phyloP scores from a whole-genome alignment of 2,113 vertebrate species.

The Mesocricetus auratus region DNA sequence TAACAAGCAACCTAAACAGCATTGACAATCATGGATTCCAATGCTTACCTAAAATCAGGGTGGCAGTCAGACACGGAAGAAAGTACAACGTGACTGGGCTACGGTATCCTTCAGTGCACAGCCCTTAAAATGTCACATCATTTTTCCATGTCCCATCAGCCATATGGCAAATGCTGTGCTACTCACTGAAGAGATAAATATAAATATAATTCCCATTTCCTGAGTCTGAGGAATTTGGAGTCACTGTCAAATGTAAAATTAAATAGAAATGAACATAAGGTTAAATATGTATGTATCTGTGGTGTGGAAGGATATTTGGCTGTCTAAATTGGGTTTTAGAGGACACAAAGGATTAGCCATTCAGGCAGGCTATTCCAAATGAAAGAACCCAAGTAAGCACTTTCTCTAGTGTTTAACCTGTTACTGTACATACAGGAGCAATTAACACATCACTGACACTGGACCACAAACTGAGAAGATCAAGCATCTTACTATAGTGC shows the following conservation, averaged over 20 bases:
- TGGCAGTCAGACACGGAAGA: background rate
- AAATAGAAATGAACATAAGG: background rate
- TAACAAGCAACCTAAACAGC: background rate
- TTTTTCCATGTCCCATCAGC: background rate
- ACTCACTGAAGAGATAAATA: background rate
- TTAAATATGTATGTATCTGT: background rate
- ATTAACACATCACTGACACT: background rate
- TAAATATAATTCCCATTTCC: background rate
- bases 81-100: background rate
- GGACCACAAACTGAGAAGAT: background rate
- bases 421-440: background rate
- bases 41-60: background rate
- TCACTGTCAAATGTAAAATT: background rate
- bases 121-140: background rate
- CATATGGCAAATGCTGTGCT: background rate
- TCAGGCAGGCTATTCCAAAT: background rate
- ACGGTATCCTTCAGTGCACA: too few species aligned
- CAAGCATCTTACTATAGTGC: background rate
- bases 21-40: background rate
- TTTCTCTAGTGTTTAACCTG: background rate
- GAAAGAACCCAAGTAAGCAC: background rate
- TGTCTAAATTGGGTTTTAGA: slow-evolving; percentile 11
- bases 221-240: background rate
- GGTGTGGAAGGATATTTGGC: background rate
- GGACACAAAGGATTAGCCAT: background rate